Conservation (phyloP, 2,113 vertebrate species). For the Mellivora capensis region DNA sequence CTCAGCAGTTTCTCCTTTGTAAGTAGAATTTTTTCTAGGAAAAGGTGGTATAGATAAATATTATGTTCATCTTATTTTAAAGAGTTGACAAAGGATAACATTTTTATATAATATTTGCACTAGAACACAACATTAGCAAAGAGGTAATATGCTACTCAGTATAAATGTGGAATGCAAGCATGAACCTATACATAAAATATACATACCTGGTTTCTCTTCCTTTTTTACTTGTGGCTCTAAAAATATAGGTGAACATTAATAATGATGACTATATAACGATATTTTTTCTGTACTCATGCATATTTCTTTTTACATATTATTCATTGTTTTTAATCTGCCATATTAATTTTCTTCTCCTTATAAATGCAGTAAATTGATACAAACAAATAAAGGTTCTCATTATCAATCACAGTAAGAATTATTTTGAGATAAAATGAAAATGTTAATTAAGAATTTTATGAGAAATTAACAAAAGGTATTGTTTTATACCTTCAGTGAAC, state of each 20-base stretch:
- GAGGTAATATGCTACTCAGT: not conserved
- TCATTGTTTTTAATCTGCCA: not conserved
- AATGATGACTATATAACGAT: not conserved
- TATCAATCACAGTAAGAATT: not conserved
- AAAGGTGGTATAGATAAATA: not conserved
- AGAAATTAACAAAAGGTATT: not conserved
- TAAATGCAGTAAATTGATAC: not conserved
- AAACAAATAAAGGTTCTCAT: not conserved
- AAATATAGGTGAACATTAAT: not conserved
- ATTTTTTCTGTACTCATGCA: not conserved
- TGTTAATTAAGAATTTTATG: not conserved
- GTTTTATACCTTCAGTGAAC: not conserved
- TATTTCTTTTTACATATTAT: not conserved
- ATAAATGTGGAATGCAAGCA: not conserved
- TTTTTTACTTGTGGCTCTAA: conserved; percentile 61
- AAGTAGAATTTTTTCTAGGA: not conserved
- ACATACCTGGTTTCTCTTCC: conserved; percentile 59
- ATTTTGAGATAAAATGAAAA: conserved; percentile 22
- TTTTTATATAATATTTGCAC: not conserved
- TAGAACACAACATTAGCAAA: not conserved
- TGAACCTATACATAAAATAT: not conserved
- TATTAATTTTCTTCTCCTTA: not conserved
- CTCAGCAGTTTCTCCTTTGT: not conserved
- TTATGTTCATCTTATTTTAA: not conserved
- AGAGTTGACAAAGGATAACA: not conserved